Evolutionary conservation across 2,888 invertebrate genomes (phyloP).

Genomic region (Monoplex corrugatus): DNA sequence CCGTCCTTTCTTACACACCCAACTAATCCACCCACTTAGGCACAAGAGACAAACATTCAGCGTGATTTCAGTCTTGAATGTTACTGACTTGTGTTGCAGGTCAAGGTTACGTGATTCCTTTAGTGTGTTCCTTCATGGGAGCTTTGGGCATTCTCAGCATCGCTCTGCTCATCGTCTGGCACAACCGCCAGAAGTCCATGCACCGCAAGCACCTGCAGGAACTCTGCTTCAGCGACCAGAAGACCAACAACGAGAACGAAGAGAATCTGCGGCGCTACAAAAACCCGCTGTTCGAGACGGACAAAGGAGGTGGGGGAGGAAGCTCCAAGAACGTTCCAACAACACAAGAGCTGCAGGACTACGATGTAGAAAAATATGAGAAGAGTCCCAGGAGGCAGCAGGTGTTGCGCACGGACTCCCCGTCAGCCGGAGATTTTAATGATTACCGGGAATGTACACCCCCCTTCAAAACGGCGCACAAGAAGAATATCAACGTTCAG

Average conservation of each 20-base stretch:
- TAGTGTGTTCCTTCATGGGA: slow-evolving; percentile 76
- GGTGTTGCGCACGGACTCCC: slow-evolving; percentile 62
- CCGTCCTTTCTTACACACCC: no score
- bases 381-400: slow-evolving; percentile 71
- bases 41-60: neutral
- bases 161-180: slow-evolving; percentile 79
- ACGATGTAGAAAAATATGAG: slow-evolving; percentile 76
- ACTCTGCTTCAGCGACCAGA: slow-evolving; percentile 84
- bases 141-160: slow-evolving; percentile 73
- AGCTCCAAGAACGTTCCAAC: slow-evolving; percentile 67
- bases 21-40: no score
- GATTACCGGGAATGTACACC: slow-evolving; percentile 69
- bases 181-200: slow-evolving; percentile 84
- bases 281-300: slow-evolving; percentile 88
- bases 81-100: slow-evolving; percentile 56
- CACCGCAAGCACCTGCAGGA: slow-evolving; percentile 82
- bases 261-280: slow-evolving; percentile 92
- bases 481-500: slow-evolving; percentile 75
- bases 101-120: slow-evolving; percentile 70
- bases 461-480: slow-evolving; percentile 67
- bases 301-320: slow-evolving; percentile 78
- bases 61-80: neutral
- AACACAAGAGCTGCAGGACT: slow-evolving; percentile 85
- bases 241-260: slow-evolving; percentile 95
- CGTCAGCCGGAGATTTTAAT: slow-evolving; percentile 64